Evolutionary conservation across 2,797 vertebrate genomes (phyloP), one percentile per base, ranked within the genome.

Genomic region (Enteromius fasciolatus): DNA sequence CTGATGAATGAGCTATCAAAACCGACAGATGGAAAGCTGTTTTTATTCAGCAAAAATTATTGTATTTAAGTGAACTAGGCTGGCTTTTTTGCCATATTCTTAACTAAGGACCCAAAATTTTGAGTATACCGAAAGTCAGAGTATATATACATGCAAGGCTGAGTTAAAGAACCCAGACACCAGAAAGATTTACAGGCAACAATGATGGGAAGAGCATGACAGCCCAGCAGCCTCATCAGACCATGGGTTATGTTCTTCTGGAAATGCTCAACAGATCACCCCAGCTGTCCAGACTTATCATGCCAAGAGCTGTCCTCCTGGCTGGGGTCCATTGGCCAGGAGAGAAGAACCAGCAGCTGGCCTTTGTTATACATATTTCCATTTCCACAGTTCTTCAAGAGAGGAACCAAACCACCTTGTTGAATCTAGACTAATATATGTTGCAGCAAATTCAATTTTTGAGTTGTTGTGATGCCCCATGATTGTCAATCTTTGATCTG

Each of bases 351-450:
- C 48, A 73, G 57, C 84, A 87, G 64, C 74, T 87, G 86, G 69
- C 23, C 39, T 84, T 66, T 52, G 84, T 85, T 85, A 73, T 31
- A 79, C 75, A 84, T 44, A 86, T 80, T 83, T 81, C 78, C 76
- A 81, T 74, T 59, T 31, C 14, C 73, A 39, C 66, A n/a, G 61
- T 80, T 82, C 46, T 64, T 66, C 48, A 79, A 54, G 36, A 86
- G 8, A 67, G 74, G 39, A 68, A 66, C 67, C 28, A 48, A 68
- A 69, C 76, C 25, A 44, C 23, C 23, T 63, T 59, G 72, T 11
- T 66, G 59, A 66, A 54, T 28, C 28, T 80, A 41, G 77, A 17
- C 31, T 64, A 50, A 59, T 74, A 23, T 25, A 73, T 66, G 8
- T 59, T 61, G 57, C 61, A 68, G 17, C n/a, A 50, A 57, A 75